Evolutionary conservation across 2,797 vertebrate genomes (phyloP).

Genomic region (Sorex maritimensis): DNA sequence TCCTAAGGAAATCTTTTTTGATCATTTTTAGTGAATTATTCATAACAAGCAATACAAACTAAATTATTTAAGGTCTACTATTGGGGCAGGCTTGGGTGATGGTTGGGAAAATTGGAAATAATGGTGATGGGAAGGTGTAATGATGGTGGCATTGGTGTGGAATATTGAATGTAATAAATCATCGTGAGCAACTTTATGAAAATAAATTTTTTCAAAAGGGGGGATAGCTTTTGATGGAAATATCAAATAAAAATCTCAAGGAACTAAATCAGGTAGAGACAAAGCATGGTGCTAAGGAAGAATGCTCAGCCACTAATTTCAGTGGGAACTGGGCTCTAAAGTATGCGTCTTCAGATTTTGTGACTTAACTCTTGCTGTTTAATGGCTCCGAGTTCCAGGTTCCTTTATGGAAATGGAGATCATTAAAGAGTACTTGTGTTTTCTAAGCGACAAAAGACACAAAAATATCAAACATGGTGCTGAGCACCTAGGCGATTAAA

Average conservation of each 20-base stretch:
- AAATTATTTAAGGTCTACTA: too few species aligned
- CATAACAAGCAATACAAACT: too few species aligned
- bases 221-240: not conserved
- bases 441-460: not conserved
- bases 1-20: too few species aligned
- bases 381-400: not conserved
- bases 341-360: not conserved
- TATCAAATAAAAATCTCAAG: conserved; percentile 40
- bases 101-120: too few species aligned
- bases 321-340: not conserved
- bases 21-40: too few species aligned
- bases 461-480: not conserved
- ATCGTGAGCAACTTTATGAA: too few species aligned
- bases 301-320: not conserved
- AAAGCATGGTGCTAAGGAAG: not conserved
- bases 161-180: too few species aligned
- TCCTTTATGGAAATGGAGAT: conserved; percentile 4
- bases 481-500: not conserved
- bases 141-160: too few species aligned
- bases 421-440: not conserved
- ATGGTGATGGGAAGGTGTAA: too few species aligned
- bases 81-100: too few species aligned
- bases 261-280: not conserved
- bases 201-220: too few species aligned
- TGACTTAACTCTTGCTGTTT: not conserved